These are phyloP conservation scores for Cosmia pyralina DNA, from an alignment of 2,888 invertebrate genomes.

Conservation along the genomic window DNA sequence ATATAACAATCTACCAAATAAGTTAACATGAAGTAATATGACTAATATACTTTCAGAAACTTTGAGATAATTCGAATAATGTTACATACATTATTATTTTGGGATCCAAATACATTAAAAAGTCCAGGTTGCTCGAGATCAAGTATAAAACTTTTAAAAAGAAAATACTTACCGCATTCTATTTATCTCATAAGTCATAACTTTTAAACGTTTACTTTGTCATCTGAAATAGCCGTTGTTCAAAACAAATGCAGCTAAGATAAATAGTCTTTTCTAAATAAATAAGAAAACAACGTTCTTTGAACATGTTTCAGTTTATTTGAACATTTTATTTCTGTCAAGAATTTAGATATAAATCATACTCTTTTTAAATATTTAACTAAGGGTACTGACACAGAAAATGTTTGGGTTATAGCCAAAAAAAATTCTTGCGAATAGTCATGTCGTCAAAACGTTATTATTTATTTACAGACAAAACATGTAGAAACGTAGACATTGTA, in stretches of 20 bases:
- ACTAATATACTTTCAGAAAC: not conserved
- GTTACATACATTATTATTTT: not conserved
- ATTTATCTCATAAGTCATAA: slow-evolving; percentile 38
- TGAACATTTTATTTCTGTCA: slow-evolving; percentile 37
- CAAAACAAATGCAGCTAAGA: slow-evolving; percentile 41
- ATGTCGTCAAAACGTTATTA: slow-evolving; percentile 26
- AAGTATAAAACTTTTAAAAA: slow-evolving; percentile 22
- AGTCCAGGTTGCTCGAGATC: not conserved
- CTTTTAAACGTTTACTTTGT: slow-evolving; percentile 21
- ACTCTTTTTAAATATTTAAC: slow-evolving; percentile 29
- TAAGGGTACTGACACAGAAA: slow-evolving; percentile 21
- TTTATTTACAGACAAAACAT: slow-evolving; percentile 12
- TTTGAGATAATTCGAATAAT: not conserved
- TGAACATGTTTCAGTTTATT: slow-evolving; percentile 21
- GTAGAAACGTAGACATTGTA: not conserved
- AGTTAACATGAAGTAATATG: not conserved
- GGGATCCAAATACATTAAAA: not conserved
- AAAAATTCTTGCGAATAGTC: slow-evolving; percentile 1
- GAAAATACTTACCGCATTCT: slow-evolving; percentile 18
- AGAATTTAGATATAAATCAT: slow-evolving; percentile 42
- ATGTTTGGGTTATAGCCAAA: slow-evolving; percentile 50
- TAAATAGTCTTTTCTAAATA: slow-evolving; percentile 42
- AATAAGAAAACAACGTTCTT: slow-evolving; percentile 34
- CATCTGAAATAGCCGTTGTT: slow-evolving; percentile 39
- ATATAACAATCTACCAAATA: not conserved